Evolutionary conservation across 2,797 vertebrate species (phyloP).

Genomic region (Enteromius trimaculatus): DNA sequence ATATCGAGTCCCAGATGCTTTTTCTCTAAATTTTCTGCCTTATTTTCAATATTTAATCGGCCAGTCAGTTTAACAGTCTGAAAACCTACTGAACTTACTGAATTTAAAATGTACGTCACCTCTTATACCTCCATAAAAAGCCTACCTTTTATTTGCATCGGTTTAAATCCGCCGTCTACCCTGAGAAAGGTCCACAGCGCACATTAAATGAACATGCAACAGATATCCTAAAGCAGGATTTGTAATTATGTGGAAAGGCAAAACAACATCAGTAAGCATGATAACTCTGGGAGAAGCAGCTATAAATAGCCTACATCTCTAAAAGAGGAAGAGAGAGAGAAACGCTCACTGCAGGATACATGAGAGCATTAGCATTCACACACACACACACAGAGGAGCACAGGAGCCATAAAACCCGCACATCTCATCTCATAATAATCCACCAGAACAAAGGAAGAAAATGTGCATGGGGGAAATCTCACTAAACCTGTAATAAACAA

Average conservation of each 20-base stretch:
- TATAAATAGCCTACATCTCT: conserved; percentile 30
- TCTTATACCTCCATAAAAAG: not conserved
- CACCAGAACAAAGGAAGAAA: conserved; percentile 5
- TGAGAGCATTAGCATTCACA: conserved; percentile 31
- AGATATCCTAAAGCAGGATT: conserved; percentile 24
- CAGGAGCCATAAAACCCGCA: conserved; percentile 6
- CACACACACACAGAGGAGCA: not conserved
- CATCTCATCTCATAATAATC: conserved; percentile 21
- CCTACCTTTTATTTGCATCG: not conserved
- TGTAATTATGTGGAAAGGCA: conserved; percentile 23
- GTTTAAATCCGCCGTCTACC: not conserved
- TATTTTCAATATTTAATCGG: not conserved
- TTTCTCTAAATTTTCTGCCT: not conserved
- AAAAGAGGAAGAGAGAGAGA: conserved; percentile 3
- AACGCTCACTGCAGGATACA: conserved; percentile 27
- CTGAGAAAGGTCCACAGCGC: not conserved
- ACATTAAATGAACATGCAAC: conserved; percentile 26
- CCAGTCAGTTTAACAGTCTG: not conserved
- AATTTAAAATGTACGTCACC: not conserved
- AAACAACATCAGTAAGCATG: conserved; percentile 20
- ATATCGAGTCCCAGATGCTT: not conserved
- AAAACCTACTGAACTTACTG: not conserved
- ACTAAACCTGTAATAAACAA: not conserved
- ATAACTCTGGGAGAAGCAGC: conserved; percentile 18
- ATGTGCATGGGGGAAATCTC: not conserved